Evolutionary conservation across 2,113 vertebrate genomes (phyloP).

Genomic region (Chionis minor): DNA sequence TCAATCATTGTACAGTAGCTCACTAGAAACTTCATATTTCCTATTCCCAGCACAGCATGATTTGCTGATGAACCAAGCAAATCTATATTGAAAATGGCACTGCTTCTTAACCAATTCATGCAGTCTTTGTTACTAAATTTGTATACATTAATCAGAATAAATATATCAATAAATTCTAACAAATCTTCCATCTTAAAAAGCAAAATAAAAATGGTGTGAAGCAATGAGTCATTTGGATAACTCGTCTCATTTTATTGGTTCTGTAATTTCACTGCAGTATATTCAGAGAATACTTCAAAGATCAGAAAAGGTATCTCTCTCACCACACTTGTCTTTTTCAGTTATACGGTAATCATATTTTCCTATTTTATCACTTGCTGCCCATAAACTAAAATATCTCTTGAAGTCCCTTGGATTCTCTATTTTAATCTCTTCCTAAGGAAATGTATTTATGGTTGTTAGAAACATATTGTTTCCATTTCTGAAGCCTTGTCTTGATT

Average conservation of each 20-base stretch:
- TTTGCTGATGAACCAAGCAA: neutral
- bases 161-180: neutral
- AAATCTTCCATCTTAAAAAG: neutral
- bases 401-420: neutral
- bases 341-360: neutral
- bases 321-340: neutral
- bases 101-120: neutral
- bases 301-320: neutral
- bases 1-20: neutral
- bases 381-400: neutral
- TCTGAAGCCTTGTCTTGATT: neutral
- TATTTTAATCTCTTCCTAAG: neutral
- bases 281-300: neutral
- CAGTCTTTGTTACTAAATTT: neutral
- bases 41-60: neutral
- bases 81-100: neutral
- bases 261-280: neutral
- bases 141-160: neutral
- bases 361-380: neutral
- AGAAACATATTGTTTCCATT: neutral
- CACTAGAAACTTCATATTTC: neutral
- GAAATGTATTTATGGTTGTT: neutral
- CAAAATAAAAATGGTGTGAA: neutral
- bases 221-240: neutral
- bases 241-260: neutral